Evolutionary conservation across 2,888 invertebrate species (phyloP), one percentile per base, ranked within the genome.

Genomic region (Sylvicola cinctus): DNA sequence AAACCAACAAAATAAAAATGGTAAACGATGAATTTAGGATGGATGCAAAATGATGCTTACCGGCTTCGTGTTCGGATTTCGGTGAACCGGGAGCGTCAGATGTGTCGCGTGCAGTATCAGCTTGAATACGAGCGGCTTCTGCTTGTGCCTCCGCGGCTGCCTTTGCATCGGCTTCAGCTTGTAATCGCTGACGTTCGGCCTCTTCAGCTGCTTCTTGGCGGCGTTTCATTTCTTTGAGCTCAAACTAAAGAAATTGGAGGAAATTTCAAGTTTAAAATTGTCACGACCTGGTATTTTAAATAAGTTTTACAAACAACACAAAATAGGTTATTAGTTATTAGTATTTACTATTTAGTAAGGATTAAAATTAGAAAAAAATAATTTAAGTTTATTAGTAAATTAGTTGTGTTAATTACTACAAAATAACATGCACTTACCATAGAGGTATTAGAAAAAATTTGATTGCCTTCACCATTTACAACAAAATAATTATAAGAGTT

Each of bases 161-260:
- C 43, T 59, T 54, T 31, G 62, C 62, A 40, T 63, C 64, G 41
- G 59, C 54, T 42, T 59, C 58, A 41, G 61, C 59, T 37, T 70
- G 70, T 42, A 68, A 63, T 42, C 71, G 66, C 45, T 74, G 73
- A 40, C 78, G 69, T 54, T 81, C 81, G 1, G 79, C 79, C 45
- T 81, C 77, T 49, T 84, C 80, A 23, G 79, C 80, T 42, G 79
- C 75, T 50, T 85, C 83, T 55, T 84, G 78, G 42, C 81, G 71
- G 49, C 84, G 71, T 62, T 85, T 84, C 65, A 87, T 71, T 64
- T 96, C 93, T 63, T 88, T 87, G 63, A 95, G 70, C 69, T 95
- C 95, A 67, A 85, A 93, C 93, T 95, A 60, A 14, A 59, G 37
- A 15, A 35, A 17, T 15, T 3, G 17, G 17, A 26, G 27, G 16